Evolutionary conservation across 2,113 vertebrate genomes (phyloP), one percentile per base, ranked within the genome.

Genomic region (Cygnus atratus): DNA sequence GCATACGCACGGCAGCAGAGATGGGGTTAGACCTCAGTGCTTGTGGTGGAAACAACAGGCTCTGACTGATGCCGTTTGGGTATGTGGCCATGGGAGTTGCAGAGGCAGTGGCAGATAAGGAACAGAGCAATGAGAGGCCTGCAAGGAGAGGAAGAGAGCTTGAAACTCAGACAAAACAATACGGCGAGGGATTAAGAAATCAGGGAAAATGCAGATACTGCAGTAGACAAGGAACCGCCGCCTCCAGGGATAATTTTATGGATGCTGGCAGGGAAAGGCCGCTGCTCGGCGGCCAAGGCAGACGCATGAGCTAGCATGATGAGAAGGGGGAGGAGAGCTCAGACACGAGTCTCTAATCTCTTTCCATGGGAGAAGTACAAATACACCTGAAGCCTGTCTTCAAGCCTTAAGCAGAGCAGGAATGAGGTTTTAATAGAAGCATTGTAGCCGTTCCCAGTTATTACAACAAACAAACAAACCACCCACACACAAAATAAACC

Each of bases 301-400:
- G 76, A 37, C 67, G 26, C 33, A 24, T 2, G 28, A 95, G 26
- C 81, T 37, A 82, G 43, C 28, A 37, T 1, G 31, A 75, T 57
- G 65, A 70, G 50, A 86, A 62, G 76, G 67, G 59, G 59, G 70
- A 91, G 72, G 17, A 78, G 73, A 59, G 58, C 15, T 92, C 84
- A 72, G 86, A 22, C 66, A 74, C 0, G 1, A 84, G 73, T 13
- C 94, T 93, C 93, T 94, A 44, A 94, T 96, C 92, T 94, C 87
- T 39, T 84, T 91, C 93, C 95, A 87, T 0, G 6, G 14, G 5
- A 84, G 20, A 73, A 91, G 55, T 6, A 68, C 58, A 94, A 96
- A 95, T 87, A 96, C 90, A 94, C 90, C 95, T 94, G 82, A 88
- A 93, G 62, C 26, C 54, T 76, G 75, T 76, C 81, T 87, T 58